A percentile compares a stretch with the other conserved stretches of the same genome.
These are phyloP conservation scores for Pterois miles DNA, from an alignment of 2,797 vertebrate species.

Conservation along the genomic window DNA sequence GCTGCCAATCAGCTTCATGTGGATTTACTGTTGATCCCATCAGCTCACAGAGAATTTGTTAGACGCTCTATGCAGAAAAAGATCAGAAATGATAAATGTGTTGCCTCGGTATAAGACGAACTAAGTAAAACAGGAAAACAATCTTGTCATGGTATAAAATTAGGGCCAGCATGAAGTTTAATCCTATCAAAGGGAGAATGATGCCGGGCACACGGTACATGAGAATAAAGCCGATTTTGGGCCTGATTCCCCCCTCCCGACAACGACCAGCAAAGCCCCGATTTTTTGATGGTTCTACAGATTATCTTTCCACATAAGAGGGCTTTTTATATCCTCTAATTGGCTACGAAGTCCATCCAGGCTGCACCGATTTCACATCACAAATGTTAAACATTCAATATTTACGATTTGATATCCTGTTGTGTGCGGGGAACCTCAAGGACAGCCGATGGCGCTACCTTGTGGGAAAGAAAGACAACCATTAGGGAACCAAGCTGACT, in stretches of 20 bases:
- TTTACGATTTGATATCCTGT: too few species aligned
- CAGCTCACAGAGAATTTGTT: neutral
- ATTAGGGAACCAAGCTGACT: too few species aligned
- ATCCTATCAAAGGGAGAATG: neutral
- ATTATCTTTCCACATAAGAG: too few species aligned
- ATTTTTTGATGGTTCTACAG: too few species aligned
- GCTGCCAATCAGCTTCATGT: slow-evolving; percentile 25
- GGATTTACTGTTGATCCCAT: slow-evolving; percentile 14
- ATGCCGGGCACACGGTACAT: neutral
- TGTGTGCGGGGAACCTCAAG: too few species aligned
- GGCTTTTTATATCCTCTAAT: too few species aligned
- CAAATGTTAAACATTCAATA: too few species aligned
- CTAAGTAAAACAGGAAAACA: slow-evolving; percentile 18
- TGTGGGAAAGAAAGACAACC: too few species aligned
- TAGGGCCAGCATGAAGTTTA: neutral
- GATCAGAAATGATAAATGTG: slow-evolving; percentile 12
- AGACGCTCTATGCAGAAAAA: neutral
- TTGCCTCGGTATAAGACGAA: neutral
- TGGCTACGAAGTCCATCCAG: too few species aligned
- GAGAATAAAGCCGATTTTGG: too few species aligned
- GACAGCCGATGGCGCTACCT: too few species aligned
- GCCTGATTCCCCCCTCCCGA: neutral
- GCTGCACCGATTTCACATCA: too few species aligned
- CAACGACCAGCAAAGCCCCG: neutral
- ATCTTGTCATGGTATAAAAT: slow-evolving; percentile 15